Conservation (phyloP, 2,113 vertebrate species). For the Lycaon pictus region DNA sequence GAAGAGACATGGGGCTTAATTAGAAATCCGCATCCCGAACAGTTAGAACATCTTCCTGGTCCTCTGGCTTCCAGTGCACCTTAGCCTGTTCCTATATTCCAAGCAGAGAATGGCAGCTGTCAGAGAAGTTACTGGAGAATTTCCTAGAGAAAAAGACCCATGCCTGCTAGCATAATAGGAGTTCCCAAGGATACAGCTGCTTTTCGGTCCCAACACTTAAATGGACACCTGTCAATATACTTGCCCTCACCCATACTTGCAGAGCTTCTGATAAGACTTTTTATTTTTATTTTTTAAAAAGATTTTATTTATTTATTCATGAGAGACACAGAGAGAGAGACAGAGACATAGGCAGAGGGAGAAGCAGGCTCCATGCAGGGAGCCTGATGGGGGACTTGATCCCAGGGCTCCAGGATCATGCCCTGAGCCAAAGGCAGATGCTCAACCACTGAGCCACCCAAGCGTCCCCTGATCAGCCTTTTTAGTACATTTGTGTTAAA, state of each 20-base stretch:
- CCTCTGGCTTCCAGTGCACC: fast-evolving
- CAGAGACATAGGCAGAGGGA: too few relatives aligned
- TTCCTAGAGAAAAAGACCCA: neutral
- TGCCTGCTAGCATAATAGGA: neutral
- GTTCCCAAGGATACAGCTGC: neutral
- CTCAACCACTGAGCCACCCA: too few relatives aligned
- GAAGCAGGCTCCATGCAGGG: too few relatives aligned
- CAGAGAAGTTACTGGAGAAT: neutral
- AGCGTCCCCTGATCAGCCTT: neutral
- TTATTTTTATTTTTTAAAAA: too few relatives aligned
- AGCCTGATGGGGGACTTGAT: too few relatives aligned
- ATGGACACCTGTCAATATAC: neutral
- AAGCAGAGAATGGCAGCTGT: neutral
- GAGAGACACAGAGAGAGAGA: too few relatives aligned
- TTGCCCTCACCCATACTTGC: neutral
- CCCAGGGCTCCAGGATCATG: too few relatives aligned
- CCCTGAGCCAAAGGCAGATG: too few relatives aligned
- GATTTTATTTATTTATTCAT: too few relatives aligned
- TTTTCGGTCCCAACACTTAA: neutral
- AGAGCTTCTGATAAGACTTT: neutral
- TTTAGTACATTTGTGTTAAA: neutral
- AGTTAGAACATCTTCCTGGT: neutral
- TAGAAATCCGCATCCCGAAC: neutral
- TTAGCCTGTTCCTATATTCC: neutral
- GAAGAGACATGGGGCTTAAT: fast-evolving